Evolutionary conservation across 2,888 invertebrate species (phyloP), one percentile per base, ranked within the genome.

Genomic region (Aproaerema taeniolella): DNA sequence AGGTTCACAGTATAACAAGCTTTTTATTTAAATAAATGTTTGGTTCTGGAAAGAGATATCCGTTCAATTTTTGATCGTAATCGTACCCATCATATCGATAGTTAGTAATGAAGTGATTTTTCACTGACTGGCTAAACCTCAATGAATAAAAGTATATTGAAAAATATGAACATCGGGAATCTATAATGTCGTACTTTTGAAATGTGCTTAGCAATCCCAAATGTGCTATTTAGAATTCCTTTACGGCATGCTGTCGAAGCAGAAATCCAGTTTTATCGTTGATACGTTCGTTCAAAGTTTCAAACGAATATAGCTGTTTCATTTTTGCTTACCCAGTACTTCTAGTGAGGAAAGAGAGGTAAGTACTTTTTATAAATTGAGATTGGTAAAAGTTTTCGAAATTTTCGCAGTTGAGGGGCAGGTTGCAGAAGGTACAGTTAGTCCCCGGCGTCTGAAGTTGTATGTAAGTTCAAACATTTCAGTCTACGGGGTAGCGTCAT

Each of bases 381-480:
- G 35, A 25, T 7, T 25, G 15, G 10, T 25, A 12, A 31, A 38
- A 41, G 31, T 41, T 36, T 41, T 35, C 31, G 36, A 37, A 41
- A 37, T 36, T 31, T 40, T 26, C 26, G 38, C 17, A 26, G 13
- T 31, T 26, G 16, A 31, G 13, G 31, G 26, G 15, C n/a, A 26
- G n/a, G 38, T 17, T 26, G 26, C 31, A 31, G n/a, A 16, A 26
- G 14, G 15, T 32, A 32, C 34, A 30, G 42, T 42, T 52, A 50
- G 52, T 52, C 61, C 61, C 42, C 32, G 31, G 52, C 45, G 54
- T 39, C 35, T 36, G 41, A 61, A 61, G 54, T 61, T 61, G 52
- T 53, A 50, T 51, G 59, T 58, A 66, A 69, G 65, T 71, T 68
- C 63, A 64, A 58, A 60, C 55, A 62, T 56, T 48, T 50, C 46